Evolutionary conservation across 2,888 invertebrate genomes (phyloP), one percentile per base, ranked within the genome.

Genomic region (Cynaeus angustus): DNA sequence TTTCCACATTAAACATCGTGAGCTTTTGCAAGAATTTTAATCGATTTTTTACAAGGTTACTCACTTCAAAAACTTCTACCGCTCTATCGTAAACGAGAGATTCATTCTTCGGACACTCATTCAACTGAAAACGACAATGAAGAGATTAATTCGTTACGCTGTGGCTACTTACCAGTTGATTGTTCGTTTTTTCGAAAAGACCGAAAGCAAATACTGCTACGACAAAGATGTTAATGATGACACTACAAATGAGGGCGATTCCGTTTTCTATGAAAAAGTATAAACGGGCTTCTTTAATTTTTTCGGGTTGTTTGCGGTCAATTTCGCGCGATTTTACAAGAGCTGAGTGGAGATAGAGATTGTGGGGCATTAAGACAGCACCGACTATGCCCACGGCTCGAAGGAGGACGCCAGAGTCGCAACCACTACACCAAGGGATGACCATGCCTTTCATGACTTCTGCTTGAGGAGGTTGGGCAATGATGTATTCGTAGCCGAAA

Each of bases 311-410:
- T 21, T 87, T 88, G 67, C 95, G 88, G 83, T 96, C 92, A 30
- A 96, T 87, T 72, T 92, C 91, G 72, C 96, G 88, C 0, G 94
- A 94, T 91, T 95, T 95, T 28, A 96, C 95, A 67, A 96, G 87
- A 26, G 96, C 95, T 37, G 95, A 95, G 83, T 96, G 96, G 8
- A 96, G 87, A 82, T 95, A 96, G 50, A 96, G 87, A 86, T 96
- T 96, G 80, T 96, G 96, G 0, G 96, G 96, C 96, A 96, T 96
- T 74, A 96, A 95, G 26, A 96, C 94, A 21, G 94, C 84, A 3
- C 84, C 96, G 53, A 96, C 89, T 53, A 96, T 91, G n/a, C 95
- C 93, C 30, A 93, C 91, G 37, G 93, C 93, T 84, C 91, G 92
- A 8, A 91, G 81, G 16, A 94, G 83, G 28, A 91, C 91, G 56